These are phyloP conservation scores for Australoheros scitulus DNA, from an alignment of 2,113 vertebrate species.

Conservation along the genomic window DNA sequence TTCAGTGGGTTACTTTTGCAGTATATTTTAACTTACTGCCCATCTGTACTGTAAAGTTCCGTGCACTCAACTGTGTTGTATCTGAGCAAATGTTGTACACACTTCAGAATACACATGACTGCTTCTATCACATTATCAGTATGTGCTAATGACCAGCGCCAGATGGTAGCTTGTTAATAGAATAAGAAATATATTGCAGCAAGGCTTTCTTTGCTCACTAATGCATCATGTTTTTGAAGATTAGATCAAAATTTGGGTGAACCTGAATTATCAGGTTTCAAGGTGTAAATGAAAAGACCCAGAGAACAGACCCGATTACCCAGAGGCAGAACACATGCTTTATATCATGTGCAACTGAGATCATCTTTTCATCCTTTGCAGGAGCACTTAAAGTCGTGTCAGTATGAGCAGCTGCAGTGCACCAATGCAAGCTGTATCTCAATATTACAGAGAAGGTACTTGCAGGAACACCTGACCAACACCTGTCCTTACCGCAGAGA, in stretches of 20 bases:
- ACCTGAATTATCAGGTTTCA: no score
- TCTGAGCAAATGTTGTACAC: not conserved
- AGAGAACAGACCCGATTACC: not conserved
- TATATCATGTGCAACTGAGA: not conserved
- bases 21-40: not conserved
- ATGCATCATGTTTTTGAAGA: not conserved
- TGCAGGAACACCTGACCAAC: slow-evolving; percentile 44
- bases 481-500: slow-evolving; percentile 45
- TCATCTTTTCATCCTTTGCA: not conserved
- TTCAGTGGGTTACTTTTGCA: not conserved
- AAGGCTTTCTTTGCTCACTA: not conserved
- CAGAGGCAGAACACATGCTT: no score
- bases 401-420: slow-evolving; percentile 48
- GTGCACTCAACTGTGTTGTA: not conserved
- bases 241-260: no score
- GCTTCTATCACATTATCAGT: not conserved
- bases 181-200: not conserved
- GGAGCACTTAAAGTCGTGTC: slow-evolving; percentile 49
- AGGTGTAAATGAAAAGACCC: not conserved
- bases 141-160: not conserved
- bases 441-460: slow-evolving; percentile 29
- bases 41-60: not conserved
- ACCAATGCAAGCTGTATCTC: slow-evolving; percentile 33
- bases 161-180: not conserved
- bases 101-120: not conserved